A percentile compares a stretch with the other conserved stretches of the same genome.
These are phyloP conservation scores for Salpingus planirostris DNA, from an alignment of 2,888 invertebrate genomes.

Conservation along the genomic window DNA sequence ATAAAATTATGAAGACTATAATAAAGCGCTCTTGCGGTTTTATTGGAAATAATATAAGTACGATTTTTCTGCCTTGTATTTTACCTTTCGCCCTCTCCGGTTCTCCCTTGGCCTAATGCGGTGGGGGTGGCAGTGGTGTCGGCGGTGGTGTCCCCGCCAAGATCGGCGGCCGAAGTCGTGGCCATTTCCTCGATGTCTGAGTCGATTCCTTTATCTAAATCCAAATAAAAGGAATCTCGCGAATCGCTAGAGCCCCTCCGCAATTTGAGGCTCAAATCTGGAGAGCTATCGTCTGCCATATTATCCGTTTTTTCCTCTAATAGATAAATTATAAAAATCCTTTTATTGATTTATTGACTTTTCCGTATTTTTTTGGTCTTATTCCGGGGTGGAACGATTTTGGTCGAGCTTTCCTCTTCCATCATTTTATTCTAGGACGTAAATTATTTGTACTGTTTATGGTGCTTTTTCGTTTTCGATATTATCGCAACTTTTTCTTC, in stretches of 20 bases:
- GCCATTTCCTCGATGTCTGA: slow-evolving; percentile 81
- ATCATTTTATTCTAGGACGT: no score
- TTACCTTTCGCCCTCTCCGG: slow-evolving; percentile 19
- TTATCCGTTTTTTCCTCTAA: slow-evolving; percentile 21
- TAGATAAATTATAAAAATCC: not conserved
- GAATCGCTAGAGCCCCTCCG: slow-evolving; percentile 81
- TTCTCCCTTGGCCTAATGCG: slow-evolving; percentile 19
- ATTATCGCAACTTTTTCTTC: no score
- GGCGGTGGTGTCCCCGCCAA: slow-evolving; percentile 30
- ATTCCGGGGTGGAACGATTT: no score
- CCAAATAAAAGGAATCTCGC: slow-evolving; percentile 83
- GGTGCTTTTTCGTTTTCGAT: no score
- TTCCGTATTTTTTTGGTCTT: not conserved
- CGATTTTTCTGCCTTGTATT: no score
- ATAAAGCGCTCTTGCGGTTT: no score
- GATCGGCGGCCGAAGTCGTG: slow-evolving; percentile 53
- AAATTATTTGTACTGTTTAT: no score
- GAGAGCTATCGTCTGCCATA: slow-evolving; percentile 76
- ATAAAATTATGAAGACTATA: no score
- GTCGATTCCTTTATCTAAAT: slow-evolving; percentile 83
- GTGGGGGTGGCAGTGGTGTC: slow-evolving; percentile 37
- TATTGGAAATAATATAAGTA: no score
- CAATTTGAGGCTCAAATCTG: slow-evolving; percentile 76
- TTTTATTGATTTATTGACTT: not conserved
- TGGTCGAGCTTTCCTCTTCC: no score